These are phyloP conservation scores for Pollenia angustigena DNA, from an alignment of 2,888 invertebrate genomes.

Conservation along the genomic window DNA sequence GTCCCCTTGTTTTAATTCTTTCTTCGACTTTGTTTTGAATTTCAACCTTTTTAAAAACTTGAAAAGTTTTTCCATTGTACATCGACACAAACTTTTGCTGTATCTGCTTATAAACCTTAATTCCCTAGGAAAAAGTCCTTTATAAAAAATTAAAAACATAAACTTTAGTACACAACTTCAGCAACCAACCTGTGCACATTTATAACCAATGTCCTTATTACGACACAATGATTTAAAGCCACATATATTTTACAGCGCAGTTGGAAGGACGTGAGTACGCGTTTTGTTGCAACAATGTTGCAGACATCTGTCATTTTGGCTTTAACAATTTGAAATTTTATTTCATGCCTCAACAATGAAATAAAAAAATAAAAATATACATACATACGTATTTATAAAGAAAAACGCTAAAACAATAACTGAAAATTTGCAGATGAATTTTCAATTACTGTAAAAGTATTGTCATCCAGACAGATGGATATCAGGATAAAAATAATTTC, in stretches of 20 bases:
- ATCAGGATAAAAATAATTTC: neutral
- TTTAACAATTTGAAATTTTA: slow-evolving; percentile 33
- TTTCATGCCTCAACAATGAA: slow-evolving; percentile 25
- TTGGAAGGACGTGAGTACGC: neutral
- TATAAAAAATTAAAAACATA: neutral
- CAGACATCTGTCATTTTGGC: slow-evolving; percentile 49
- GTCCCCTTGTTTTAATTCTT: too few species aligned
- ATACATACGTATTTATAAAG: too few species aligned
- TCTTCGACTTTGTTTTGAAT: too few species aligned
- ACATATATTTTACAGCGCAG: neutral
- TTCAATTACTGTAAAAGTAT: neutral
- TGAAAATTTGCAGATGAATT: slow-evolving; percentile 1
- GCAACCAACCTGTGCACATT: slow-evolving; percentile 9
- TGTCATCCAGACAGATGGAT: neutral
- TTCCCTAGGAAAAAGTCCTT: neutral
- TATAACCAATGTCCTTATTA: slow-evolving; percentile 29
- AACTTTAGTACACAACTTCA: neutral
- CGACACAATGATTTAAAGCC: slow-evolving; percentile 15
- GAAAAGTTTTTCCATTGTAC: too few species aligned
- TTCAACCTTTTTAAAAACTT: too few species aligned
- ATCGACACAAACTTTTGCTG: neutral
- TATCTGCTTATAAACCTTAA: neutral
- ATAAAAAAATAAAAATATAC: neutral
- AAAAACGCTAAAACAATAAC: neutral
- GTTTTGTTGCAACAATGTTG: slow-evolving; percentile 23